Conservation (phyloP, 2,888 invertebrate species). For the Scaptomyza polygonia region DNA sequence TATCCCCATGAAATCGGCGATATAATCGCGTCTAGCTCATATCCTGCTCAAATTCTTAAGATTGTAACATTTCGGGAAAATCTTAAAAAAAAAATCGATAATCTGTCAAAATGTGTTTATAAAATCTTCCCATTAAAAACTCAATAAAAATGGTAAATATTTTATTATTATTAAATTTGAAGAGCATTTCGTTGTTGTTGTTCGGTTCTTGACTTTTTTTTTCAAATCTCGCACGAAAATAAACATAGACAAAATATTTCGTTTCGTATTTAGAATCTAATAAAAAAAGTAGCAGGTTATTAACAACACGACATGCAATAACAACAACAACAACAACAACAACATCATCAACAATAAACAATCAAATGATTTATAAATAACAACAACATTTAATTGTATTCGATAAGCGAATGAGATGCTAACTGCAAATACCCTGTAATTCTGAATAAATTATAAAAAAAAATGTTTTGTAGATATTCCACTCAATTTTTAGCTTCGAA, state of each 20-base stretch:
- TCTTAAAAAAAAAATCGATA: too few species aligned
- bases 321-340: conserved; percentile 12
- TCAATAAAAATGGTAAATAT: neutral
- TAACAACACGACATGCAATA: conserved; percentile 36
- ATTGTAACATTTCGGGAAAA: too few species aligned
- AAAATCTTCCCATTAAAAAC: too few species aligned
- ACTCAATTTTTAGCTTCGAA: neutral
- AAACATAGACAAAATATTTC: conserved; percentile 27
- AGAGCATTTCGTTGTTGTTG: conserved; percentile 7
- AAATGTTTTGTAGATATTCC: neutral
- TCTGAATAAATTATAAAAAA: neutral
- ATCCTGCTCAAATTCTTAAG: too few species aligned
- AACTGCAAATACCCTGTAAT: conserved; percentile 8
- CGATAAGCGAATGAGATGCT: conserved; percentile 6
- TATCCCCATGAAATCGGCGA: too few species aligned
- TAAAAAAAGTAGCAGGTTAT: conserved; percentile 44
- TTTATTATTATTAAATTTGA: neutral
- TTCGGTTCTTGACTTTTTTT: neutral
- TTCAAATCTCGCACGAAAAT: conserved; percentile 53
- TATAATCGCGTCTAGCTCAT: too few species aligned
- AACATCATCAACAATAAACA: too few species aligned
- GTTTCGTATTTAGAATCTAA: conserved; percentile 19
- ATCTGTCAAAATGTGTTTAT: too few species aligned
- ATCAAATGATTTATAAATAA: neutral
- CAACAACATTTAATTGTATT: conserved; percentile 35